A percentile compares a stretch with the other conserved stretches of the same genome.
These are phyloP conservation scores for Leucoraja erinaceus DNA, from an alignment of 2,113 vertebrate species.

Conservation along the genomic window DNA sequence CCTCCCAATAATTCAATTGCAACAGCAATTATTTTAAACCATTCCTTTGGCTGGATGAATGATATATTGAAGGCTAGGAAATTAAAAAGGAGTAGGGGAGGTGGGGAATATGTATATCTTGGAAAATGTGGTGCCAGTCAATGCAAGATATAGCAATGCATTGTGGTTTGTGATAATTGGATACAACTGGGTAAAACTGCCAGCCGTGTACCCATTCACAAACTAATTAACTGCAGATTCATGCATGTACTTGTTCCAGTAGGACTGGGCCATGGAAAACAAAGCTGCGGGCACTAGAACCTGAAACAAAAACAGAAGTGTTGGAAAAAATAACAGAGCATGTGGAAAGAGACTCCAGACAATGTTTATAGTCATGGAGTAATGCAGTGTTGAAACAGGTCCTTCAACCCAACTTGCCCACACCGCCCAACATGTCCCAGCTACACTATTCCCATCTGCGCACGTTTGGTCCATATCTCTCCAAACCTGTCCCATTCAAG, in stretches of 20 bases:
- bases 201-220: neutral
- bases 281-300: no score
- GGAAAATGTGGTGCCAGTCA: neutral
- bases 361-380: no score
- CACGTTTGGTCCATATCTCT: no score
- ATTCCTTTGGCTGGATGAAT: neutral
- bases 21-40: neutral
- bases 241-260: neutral
- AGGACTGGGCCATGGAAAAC: neutral
- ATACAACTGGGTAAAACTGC: neutral
- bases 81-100: no score
- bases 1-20: neutral
- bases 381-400: no score
- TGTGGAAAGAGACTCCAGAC: no score
- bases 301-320: no score
- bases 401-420: no score
- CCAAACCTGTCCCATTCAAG: no score
- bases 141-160: neutral
- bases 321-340: no score
- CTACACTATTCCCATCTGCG: no score
- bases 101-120: neutral
- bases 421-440: no score
- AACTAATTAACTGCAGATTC: neutral
- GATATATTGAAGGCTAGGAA: neutral
- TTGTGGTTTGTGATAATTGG: neutral